These are phyloP conservation scores for Amblyjoppa proteus DNA, from an alignment of 2,888 invertebrate genomes.

Conservation along the genomic window DNA sequence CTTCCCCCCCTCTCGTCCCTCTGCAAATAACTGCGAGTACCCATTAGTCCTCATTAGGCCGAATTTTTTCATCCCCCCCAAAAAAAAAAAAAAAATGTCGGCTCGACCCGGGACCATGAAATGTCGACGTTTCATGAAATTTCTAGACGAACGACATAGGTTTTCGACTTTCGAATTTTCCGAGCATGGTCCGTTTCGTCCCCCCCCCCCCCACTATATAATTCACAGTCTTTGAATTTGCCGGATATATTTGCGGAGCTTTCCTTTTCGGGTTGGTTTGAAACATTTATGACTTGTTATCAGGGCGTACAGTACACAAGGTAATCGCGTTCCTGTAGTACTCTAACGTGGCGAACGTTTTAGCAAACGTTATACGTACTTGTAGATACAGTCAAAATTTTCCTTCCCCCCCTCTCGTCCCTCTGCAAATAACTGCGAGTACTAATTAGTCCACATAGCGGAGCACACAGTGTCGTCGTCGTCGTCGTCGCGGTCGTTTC, in stretches of 20 bases:
- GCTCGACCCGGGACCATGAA: no score
- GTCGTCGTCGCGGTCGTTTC: constrained; percentile 27
- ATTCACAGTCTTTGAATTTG: background rate
- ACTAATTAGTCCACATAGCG: constrained; percentile 58
- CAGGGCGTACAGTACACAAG: background rate
- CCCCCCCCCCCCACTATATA: no score
- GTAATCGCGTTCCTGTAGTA: background rate
- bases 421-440: constrained; percentile 51
- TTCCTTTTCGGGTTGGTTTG: background rate
- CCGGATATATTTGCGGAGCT: constrained; percentile 12
- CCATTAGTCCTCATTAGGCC: constrained; percentile 43
- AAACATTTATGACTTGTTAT: constrained; percentile 46
- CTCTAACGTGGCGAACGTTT: constrained; percentile 1
- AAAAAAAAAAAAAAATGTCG: no score
- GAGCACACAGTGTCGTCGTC: constrained; percentile 39
- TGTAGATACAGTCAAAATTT: constrained; percentile 28
- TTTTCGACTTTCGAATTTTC: no score
- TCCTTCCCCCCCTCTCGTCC: constrained; percentile 26
- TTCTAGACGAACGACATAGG: no score
- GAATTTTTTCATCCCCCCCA: no score
- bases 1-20: constrained; percentile 21
- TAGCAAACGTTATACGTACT: constrained; percentile 29
- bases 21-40: constrained; percentile 53
- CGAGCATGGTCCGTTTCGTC: no score
- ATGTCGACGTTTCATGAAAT: no score